Evolutionary conservation across 2,797 vertebrate genomes (phyloP).

Genomic region (Fundulus diaphanus): DNA sequence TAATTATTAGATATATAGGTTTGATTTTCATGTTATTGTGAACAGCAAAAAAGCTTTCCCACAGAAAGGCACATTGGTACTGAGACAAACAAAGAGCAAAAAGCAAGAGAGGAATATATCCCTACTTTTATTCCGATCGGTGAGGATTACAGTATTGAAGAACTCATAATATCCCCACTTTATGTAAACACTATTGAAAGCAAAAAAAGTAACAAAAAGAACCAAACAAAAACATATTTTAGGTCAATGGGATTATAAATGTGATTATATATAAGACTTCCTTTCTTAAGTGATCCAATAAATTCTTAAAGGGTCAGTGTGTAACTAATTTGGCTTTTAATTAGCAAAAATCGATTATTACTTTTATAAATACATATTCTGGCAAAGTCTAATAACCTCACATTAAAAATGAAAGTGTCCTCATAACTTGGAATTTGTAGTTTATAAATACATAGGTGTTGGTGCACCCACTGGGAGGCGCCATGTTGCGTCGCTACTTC

Average conservation of each 20-base stretch:
- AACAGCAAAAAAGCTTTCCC: neutral
- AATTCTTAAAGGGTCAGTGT: too few relatives aligned
- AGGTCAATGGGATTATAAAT: neutral
- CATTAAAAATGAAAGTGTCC: too few relatives aligned
- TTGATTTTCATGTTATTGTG: constrained; percentile 14
- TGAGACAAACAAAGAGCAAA: neutral
- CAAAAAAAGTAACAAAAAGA: too few relatives aligned
- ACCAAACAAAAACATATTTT: neutral
- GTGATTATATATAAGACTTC: neutral
- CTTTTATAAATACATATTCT: too few relatives aligned
- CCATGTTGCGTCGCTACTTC: too few relatives aligned
- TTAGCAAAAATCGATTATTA: too few relatives aligned
- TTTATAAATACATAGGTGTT: too few relatives aligned
- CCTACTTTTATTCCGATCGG: neutral
- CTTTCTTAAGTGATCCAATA: neutral
- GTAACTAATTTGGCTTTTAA: too few relatives aligned
- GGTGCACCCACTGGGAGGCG: too few relatives aligned
- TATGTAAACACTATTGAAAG: neutral
- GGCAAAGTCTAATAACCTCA: too few relatives aligned
- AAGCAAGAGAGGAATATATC: neutral
- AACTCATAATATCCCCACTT: neutral
- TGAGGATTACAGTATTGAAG: neutral
- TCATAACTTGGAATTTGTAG: too few relatives aligned
- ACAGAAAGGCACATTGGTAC: neutral
- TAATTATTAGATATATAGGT: constrained; percentile 14